Conservation (phyloP, 2,888 invertebrate species). For the Aradus depressus region DNA sequence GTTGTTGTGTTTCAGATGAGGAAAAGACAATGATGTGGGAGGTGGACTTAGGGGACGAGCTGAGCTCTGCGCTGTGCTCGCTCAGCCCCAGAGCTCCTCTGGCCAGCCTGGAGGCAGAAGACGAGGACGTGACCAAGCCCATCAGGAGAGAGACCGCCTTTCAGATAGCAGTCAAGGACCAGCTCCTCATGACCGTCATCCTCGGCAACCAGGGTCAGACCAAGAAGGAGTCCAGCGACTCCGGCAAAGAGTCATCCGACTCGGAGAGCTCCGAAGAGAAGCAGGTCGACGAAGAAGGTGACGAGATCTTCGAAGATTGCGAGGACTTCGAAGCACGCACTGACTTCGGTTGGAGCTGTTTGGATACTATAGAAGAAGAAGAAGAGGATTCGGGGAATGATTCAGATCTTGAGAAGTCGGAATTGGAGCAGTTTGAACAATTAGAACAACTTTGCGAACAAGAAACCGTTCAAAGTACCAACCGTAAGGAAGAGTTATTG, state of each 20-base stretch:
- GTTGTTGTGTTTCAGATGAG: constrained; percentile 5
- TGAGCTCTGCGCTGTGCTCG: constrained; percentile 16
- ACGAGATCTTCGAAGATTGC: constrained; percentile 23
- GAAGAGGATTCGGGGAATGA: constrained; percentile 40
- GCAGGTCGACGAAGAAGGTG: constrained; percentile 15
- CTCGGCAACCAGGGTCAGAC: not conserved
- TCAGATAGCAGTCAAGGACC: constrained; percentile 17
- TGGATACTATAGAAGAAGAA: constrained; percentile 36
- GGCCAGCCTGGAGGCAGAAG: constrained; percentile 19
- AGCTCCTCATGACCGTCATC: constrained; percentile 12
- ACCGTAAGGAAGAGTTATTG: not conserved
- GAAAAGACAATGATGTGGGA: constrained; percentile 19
- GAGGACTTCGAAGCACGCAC: constrained; percentile 26
- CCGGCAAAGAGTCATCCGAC: constrained; percentile 13
- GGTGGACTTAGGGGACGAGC: constrained; percentile 10
- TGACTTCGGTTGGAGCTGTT: constrained; percentile 28
- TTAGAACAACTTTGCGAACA: constrained; percentile 25
- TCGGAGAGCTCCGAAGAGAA: constrained; percentile 19
- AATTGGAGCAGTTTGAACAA: constrained; percentile 22
- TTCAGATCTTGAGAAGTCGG: constrained; percentile 23
- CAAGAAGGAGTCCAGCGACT: constrained; percentile 5
- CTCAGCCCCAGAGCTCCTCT: constrained; percentile 22
- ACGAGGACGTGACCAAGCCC: constrained; percentile 3
- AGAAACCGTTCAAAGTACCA: constrained; percentile 10
- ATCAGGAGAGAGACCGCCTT: constrained; percentile 6